Conservation (phyloP, 2,113 vertebrate species). For the Larimichthys polyactis region DNA sequence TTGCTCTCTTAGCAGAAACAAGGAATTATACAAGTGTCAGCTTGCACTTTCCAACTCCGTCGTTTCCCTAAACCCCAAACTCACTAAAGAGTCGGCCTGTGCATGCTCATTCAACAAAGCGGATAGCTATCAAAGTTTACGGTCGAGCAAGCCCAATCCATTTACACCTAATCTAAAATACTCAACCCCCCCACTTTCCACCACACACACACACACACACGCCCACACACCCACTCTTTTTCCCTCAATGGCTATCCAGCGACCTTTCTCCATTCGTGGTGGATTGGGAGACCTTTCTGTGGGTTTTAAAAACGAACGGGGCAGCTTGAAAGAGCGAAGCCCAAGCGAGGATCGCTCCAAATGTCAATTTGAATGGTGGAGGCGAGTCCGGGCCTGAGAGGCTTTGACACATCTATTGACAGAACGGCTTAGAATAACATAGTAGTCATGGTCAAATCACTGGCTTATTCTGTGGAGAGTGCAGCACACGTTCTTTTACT, state of each 20-base stretch:
- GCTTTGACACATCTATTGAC: slow-evolving; percentile 72
- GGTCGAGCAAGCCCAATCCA: slow-evolving; percentile 71
- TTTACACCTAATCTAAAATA: slow-evolving; percentile 74
- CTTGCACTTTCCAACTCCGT: slow-evolving; percentile 48
- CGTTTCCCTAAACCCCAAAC: slow-evolving; percentile 48
- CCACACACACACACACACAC: not conserved
- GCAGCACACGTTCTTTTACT: slow-evolving; percentile 11
- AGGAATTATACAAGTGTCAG: slow-evolving; percentile 57
- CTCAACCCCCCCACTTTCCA: slow-evolving; percentile 3
- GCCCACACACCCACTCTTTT: slow-evolving; percentile 15
- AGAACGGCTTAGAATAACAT: slow-evolving; percentile 66
- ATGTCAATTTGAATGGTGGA: slow-evolving; percentile 81
- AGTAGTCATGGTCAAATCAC: slow-evolving; percentile 63
- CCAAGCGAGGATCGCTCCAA: slow-evolving; percentile 76
- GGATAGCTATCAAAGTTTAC: slow-evolving; percentile 67
- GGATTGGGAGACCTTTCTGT: slow-evolving; percentile 70
- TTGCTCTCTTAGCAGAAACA: slow-evolving; percentile 56
- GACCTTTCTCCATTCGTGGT: slow-evolving; percentile 70
- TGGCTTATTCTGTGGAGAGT: slow-evolving; percentile 52
- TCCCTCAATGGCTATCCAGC: slow-evolving; percentile 57
- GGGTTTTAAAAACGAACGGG: slow-evolving; percentile 49
- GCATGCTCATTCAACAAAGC: slow-evolving; percentile 48
- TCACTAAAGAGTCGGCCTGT: slow-evolving; percentile 51
- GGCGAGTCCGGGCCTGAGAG: slow-evolving; percentile 69
- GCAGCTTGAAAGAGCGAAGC: slow-evolving; percentile 66